phyloP scores from a whole-genome alignment of 2,113 vertebrate genomes.

The Gobiocypris rarus region DNA sequence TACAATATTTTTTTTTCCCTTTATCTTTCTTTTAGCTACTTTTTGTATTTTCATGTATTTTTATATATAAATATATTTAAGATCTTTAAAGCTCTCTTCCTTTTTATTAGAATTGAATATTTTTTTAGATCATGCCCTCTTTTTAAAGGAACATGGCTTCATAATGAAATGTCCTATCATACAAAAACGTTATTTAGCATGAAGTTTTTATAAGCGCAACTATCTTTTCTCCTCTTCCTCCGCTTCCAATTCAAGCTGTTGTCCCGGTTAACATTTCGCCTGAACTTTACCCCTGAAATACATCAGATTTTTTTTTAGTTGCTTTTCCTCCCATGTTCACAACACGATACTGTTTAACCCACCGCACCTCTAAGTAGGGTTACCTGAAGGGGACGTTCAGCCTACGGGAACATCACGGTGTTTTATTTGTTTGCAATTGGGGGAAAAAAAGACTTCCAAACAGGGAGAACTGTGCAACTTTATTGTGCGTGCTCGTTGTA shows the following conservation, averaged over 20 bases:
- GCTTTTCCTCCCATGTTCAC: constrained; percentile 18
- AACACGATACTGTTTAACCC: background rate
- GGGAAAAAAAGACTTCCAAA: constrained; percentile 53
- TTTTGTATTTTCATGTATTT: constrained; percentile 77
- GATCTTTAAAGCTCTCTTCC: constrained; percentile 71
- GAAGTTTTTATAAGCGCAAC: constrained; percentile 34
- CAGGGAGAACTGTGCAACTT: constrained; percentile 72
- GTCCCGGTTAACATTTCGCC: constrained; percentile 38
- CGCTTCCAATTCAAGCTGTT: constrained; percentile 44
- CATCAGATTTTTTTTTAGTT: background rate
- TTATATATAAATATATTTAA: constrained; percentile 81
- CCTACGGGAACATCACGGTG: constrained; percentile 36
- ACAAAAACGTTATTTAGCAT: constrained; percentile 41
- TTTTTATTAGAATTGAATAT: constrained; percentile 73
- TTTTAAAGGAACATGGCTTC: constrained; percentile 67
- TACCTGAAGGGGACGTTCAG: constrained; percentile 28
- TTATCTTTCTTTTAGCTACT: constrained; percentile 77
- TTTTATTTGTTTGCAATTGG: constrained; percentile 59
- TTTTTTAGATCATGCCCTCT: constrained; percentile 73
- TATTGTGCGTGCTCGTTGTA: constrained; percentile 68
- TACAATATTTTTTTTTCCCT: constrained; percentile 61
- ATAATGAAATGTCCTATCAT: constrained; percentile 59
- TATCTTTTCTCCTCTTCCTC: constrained; percentile 42
- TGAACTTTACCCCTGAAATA: background rate
- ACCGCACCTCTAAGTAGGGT: background rate